These are phyloP conservation scores for Protonemura montana DNA, from an alignment of 2,888 invertebrate genomes.

Conservation along the genomic window DNA sequence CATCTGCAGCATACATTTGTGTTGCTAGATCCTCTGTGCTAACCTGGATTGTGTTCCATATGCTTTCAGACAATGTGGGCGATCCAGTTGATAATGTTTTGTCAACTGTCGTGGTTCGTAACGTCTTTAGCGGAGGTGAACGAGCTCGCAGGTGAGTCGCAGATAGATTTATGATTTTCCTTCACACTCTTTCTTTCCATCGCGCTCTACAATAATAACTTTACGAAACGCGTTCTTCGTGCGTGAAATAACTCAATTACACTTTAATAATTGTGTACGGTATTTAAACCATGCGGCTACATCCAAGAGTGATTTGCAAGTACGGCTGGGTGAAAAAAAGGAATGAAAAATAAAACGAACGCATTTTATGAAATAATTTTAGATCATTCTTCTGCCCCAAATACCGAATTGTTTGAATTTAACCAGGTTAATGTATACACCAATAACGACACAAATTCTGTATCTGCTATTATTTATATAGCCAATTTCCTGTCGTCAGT, in stretches of 20 bases:
- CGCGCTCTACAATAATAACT: neutral
- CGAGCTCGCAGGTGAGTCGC: conserved; percentile 40
- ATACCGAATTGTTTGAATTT: too few relatives aligned
- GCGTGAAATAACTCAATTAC: conserved; percentile 22
- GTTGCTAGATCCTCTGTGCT: neutral
- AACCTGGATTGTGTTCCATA: neutral
- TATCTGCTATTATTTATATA: neutral
- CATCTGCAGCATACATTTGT: too few relatives aligned
- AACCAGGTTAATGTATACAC: too few relatives aligned
- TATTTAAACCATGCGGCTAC: neutral
- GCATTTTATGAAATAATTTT: neutral
- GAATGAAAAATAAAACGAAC: neutral
- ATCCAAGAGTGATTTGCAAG: neutral
- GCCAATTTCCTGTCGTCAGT: neutral
- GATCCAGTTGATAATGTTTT: conserved; percentile 21
- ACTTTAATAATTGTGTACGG: neutral
- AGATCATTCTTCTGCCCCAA: too few relatives aligned
- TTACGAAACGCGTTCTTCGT: neutral
- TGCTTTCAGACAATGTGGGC: conserved; percentile 42
- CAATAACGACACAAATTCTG: neutral
- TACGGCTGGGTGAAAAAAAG: neutral
- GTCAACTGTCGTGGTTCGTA: conserved; percentile 33
- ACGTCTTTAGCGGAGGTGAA: conserved; percentile 9
- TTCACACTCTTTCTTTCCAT: neutral
- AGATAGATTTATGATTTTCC: neutral